phyloP scores from a whole-genome alignment of 2,888 invertebrate genomes.

The Lepidocyrtoides sp. region DNA sequence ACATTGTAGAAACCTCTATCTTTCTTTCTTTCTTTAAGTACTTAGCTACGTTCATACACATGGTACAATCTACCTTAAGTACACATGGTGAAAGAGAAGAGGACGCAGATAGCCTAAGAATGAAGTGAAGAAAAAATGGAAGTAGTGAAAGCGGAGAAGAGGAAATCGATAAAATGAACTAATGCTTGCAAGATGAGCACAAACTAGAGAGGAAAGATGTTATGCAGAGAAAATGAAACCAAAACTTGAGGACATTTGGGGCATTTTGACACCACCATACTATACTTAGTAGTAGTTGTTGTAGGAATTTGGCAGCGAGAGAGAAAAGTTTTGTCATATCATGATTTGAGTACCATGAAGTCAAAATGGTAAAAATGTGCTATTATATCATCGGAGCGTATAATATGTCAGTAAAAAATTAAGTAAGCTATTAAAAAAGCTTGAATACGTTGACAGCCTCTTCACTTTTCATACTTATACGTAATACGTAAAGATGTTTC shows the following conservation, averaged over 20 bases:
- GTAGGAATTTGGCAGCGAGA: background rate
- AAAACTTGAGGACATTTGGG: conserved; percentile 67
- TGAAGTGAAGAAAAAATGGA: conserved; percentile 43
- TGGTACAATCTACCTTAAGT: conserved; percentile 45
- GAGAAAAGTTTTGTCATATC: background rate
- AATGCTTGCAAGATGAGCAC: conserved; percentile 71
- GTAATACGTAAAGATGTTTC: too few species aligned
- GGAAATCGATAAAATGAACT: conserved; percentile 82
- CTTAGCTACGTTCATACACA: background rate
- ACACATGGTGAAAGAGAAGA: conserved; percentile 11
- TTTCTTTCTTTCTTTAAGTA: background rate
- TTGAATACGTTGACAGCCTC: background rate
- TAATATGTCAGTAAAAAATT: too few species aligned
- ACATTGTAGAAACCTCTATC: background rate
- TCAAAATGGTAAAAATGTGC: background rate
- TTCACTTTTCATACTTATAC: too few species aligned
- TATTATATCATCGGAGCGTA: too few species aligned
- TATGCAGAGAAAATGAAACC: conserved; percentile 58
- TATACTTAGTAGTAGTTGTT: too few species aligned
- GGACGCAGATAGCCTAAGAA: conserved; percentile 20
- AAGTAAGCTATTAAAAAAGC: conserved; percentile 1
- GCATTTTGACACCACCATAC: conserved; percentile 66
- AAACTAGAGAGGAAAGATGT: conserved; percentile 30
- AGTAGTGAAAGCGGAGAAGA: conserved; percentile 59
- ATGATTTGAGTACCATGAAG: background rate